These are phyloP conservation scores for Cylas formicarius DNA, from an alignment of 1,140 invertebrate genomes.

Conservation along the genomic window DNA sequence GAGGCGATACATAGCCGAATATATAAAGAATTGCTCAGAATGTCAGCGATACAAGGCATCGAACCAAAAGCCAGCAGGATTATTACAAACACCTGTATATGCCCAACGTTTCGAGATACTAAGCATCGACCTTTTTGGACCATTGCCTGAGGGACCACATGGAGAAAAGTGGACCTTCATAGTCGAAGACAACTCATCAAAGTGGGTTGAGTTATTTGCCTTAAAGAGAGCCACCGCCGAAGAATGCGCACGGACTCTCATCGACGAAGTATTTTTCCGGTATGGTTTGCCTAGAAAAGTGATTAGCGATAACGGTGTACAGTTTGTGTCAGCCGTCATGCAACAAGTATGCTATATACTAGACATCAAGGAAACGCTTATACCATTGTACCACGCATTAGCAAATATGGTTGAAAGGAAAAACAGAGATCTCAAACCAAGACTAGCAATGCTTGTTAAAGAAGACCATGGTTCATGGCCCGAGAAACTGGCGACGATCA, in stretches of 20 bases:
- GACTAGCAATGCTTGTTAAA: constrained; percentile 37
- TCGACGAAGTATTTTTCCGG: constrained; percentile 38
- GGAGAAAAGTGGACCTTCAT: constrained; percentile 28
- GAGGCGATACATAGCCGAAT: constrained; percentile 23
- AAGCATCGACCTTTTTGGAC: constrained; percentile 29
- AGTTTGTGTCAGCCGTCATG: constrained; percentile 37
- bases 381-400: constrained; percentile 39
- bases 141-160: constrained; percentile 14
- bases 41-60: constrained; percentile 25
- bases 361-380: constrained; percentile 28
- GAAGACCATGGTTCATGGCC: too few species aligned
- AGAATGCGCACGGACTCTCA: constrained; percentile 28
- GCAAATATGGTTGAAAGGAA: constrained; percentile 42
- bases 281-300: constrained; percentile 36
- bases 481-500: too few species aligned
- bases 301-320: constrained; percentile 38
- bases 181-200: constrained; percentile 20
- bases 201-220: constrained; percentile 24
- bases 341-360: constrained; percentile 24
- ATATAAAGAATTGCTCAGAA: constrained; percentile 18
- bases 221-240: constrained; percentile 29
- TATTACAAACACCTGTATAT: constrained; percentile 18
- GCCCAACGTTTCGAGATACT: constrained; percentile 24
- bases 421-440: constrained; percentile 42
- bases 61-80: constrained; percentile 23